Evolutionary conservation across 2,888 invertebrate species (phyloP).

Genomic region (Pammene fasciana): DNA sequence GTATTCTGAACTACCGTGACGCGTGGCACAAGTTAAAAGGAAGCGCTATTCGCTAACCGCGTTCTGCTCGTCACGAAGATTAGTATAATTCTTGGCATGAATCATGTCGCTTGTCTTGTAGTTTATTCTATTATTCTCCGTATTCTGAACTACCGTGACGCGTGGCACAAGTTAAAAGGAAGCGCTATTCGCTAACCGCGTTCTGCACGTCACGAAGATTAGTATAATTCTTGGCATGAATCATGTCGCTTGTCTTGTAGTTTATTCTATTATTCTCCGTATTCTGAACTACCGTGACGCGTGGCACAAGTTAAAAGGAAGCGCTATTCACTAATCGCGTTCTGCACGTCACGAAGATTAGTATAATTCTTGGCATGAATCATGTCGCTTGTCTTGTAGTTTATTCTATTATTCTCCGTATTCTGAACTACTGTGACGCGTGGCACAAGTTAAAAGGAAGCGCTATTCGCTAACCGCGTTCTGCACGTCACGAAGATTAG

Average conservation of each 20-base stretch:
- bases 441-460: background rate
- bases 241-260: conserved; percentile 38
- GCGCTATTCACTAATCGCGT: conserved; percentile 21
- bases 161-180: background rate
- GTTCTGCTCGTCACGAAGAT: conserved; percentile 22
- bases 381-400: conserved; percentile 38
- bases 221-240: conserved; percentile 27
- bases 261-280: conserved; percentile 38
- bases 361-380: conserved; percentile 29
- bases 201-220: conserved; percentile 22
- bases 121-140: conserved; percentile 39
- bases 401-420: conserved; percentile 38
- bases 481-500: conserved; percentile 20
- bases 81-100: conserved; percentile 26
- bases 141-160: conserved; percentile 24
- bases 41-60: conserved; percentile 20
- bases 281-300: conserved; percentile 22
- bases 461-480: conserved; percentile 24
- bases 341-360: conserved; percentile 21
- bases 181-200: conserved; percentile 20
- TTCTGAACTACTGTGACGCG: conserved; percentile 22
- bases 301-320: background rate
- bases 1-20: conserved; percentile 24
- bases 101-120: conserved; percentile 38
- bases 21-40: background rate